Conservation (phyloP, 2,113 vertebrate species). For the Potamarius usumacintae region DNA sequence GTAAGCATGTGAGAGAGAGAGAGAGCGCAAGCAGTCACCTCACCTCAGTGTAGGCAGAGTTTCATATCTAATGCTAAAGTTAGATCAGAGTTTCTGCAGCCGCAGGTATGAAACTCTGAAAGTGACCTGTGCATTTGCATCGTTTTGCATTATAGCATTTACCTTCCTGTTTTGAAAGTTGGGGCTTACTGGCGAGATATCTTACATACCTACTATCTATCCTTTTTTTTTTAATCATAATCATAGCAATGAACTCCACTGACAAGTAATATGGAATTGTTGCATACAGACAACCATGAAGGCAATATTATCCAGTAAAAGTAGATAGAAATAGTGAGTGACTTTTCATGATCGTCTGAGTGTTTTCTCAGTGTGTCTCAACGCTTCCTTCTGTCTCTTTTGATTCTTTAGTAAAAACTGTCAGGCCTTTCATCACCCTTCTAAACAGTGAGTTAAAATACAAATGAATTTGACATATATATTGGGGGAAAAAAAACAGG, state of each 20-base stretch:
- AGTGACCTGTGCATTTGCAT: not conserved
- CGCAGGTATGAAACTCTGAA: not conserved
- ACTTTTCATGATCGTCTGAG: not conserved
- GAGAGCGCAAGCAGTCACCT: not conserved
- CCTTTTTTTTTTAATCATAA: not conserved
- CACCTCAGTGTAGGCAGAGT: not conserved
- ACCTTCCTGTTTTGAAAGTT: not conserved
- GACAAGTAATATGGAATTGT: not conserved
- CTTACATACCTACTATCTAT: not conserved
- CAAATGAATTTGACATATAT: not conserved
- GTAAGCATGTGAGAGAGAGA: not conserved
- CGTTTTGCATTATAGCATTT: not conserved
- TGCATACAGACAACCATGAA: not conserved
- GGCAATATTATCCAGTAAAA: not conserved
- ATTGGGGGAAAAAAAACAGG: not conserved
- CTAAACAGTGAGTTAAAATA: not conserved
- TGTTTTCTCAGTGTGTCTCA: not conserved
- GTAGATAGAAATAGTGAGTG: not conserved
- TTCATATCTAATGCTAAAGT: constrained; percentile 5
- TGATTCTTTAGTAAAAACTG: not conserved
- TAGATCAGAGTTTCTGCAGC: not conserved
- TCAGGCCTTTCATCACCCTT: not conserved
- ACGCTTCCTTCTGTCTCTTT: not conserved
- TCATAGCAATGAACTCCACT: not conserved
- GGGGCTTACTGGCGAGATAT: not conserved